Evolutionary conservation across 2,888 invertebrate species (phyloP).

Genomic region (Campoplex capitator): DNA sequence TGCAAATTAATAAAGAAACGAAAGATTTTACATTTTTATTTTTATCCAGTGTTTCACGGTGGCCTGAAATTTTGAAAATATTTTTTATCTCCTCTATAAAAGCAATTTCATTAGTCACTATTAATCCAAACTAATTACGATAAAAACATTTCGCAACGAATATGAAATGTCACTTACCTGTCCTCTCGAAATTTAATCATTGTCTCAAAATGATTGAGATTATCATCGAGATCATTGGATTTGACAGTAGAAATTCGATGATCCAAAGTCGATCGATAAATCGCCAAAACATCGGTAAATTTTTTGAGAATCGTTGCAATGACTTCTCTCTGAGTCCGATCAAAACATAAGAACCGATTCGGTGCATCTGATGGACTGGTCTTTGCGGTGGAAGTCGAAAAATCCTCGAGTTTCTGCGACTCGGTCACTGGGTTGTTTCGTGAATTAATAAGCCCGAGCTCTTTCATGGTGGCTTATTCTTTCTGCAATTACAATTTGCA

Average conservation of each 20-base stretch:
- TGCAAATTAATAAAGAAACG: background rate
- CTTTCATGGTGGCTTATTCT: constrained; percentile 41
- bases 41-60: background rate
- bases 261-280: constrained; percentile 77
- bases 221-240: constrained; percentile 12
- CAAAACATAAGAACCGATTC: constrained; percentile 63
- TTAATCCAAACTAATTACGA: background rate
- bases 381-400: constrained; percentile 25
- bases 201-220: constrained; percentile 48
- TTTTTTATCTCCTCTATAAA: background rate
- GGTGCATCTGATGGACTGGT: constrained; percentile 18
- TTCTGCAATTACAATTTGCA: constrained; percentile 29
- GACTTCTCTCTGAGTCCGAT: constrained; percentile 68
- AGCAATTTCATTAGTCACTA: no score
- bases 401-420: constrained; percentile 39
- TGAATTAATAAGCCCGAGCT: constrained; percentile 60
- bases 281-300: constrained; percentile 77
- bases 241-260: constrained; percentile 65
- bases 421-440: constrained; percentile 45
- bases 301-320: constrained; percentile 76
- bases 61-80: background rate
- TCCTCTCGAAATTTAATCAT: constrained; percentile 60
- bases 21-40: background rate
- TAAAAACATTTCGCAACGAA: no score
- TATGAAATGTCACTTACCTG: constrained; percentile 54